Conservation (phyloP, 2,888 invertebrate genomes). For the Drosophila nr. fundita region DNA sequence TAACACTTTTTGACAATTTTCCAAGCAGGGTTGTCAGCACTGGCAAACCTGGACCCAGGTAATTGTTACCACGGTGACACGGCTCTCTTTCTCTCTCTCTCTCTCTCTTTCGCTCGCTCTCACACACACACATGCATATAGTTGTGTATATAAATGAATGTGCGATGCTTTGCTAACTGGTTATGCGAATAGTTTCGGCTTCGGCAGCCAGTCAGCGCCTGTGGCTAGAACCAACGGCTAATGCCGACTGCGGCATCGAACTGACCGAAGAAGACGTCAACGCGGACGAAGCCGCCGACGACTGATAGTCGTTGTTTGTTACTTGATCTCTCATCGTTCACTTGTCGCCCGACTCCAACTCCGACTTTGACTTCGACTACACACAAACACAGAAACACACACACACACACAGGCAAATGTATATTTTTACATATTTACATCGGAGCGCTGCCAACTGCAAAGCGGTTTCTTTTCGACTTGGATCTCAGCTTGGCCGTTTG, state of each 20-base stretch:
- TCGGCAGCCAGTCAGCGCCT: slow-evolving; percentile 48
- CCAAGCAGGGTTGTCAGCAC: background rate
- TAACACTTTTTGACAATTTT: background rate
- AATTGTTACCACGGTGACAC: slow-evolving; percentile 21
- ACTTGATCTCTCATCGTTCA: slow-evolving; percentile 69
- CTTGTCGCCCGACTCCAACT: slow-evolving; percentile 52
- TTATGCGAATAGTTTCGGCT: slow-evolving; percentile 66
- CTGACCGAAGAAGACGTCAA: slow-evolving; percentile 25
- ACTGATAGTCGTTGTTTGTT: slow-evolving; percentile 68
- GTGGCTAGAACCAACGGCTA: slow-evolving; percentile 70
- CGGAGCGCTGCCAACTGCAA: slow-evolving; percentile 15
- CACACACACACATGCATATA: background rate
- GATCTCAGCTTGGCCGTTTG: slow-evolving; percentile 29
- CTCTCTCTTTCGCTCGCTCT: slow-evolving; percentile 15
- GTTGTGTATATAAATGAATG: slow-evolving; percentile 26
- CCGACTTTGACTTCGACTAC: slow-evolving; percentile 2
- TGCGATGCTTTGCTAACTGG: slow-evolving; percentile 69
- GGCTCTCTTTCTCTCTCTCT: slow-evolving; percentile 24
- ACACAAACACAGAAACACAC: slow-evolving; percentile 2
- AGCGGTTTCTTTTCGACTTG: slow-evolving; percentile 16
- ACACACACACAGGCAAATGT: background rate
- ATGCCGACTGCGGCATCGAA: slow-evolving; percentile 39
- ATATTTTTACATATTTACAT: slow-evolving; percentile 11
- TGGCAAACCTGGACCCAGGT: background rate
- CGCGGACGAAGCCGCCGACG: slow-evolving; percentile 30